A percentile compares a stretch with the other conserved stretches of the same genome.
Evolutionary conservation across 2,888 invertebrate genomes (phyloP).

Genomic region (Conomelus anceps): DNA sequence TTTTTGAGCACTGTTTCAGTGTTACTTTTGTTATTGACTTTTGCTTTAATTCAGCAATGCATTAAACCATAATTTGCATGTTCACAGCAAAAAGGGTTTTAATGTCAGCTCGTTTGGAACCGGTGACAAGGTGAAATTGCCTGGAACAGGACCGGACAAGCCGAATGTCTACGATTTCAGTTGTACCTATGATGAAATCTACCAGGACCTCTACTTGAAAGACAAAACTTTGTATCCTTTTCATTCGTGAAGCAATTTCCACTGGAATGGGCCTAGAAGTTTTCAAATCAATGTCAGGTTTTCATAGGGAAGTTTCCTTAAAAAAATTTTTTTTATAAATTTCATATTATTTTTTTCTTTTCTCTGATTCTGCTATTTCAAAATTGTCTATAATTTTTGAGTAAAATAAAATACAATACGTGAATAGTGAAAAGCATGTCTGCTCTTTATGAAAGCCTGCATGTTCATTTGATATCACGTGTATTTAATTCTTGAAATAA

Average conservation of each 20-base stretch:
- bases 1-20: too few relatives aligned
- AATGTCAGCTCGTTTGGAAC: conserved; percentile 91
- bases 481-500: too few relatives aligned
- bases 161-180: conserved; percentile 98
- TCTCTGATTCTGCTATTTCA: too few relatives aligned
- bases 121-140: conserved; percentile 92
- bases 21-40: too few relatives aligned
- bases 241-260: too few relatives aligned
- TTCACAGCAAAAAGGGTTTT: conserved; percentile 85
- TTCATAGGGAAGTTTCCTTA: not conserved
- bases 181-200: conserved; percentile 91
- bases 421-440: too few relatives aligned
- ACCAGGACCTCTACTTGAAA: conserved; percentile 81
- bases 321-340: too few relatives aligned
- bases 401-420: too few relatives aligned
- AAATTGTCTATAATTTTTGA: too few relatives aligned
- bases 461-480: too few relatives aligned
- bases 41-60: not conserved
- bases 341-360: too few relatives aligned
- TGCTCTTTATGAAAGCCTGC: too few relatives aligned
- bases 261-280: not conserved
- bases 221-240: conserved; percentile 80
- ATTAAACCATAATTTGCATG: conserved; percentile 15
- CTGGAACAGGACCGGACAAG: conserved; percentile 85
- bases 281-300: not conserved